These are phyloP conservation scores for Centropus bengalensis DNA, from an alignment of 2,113 vertebrate genomes.

Conservation along the genomic window DNA sequence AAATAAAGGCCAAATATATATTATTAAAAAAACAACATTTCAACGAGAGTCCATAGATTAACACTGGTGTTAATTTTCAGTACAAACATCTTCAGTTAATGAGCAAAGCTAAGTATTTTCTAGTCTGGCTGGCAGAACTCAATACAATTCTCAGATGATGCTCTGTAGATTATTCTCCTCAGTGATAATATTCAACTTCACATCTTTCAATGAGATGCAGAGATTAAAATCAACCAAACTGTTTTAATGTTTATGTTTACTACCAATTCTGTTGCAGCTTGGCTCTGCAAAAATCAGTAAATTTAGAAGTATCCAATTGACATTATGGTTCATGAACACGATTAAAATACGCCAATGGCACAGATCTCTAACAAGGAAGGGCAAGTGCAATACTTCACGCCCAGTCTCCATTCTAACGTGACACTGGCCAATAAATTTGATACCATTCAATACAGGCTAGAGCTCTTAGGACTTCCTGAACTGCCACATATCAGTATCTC, in stretches of 20 bases:
- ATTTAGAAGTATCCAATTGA: background rate
- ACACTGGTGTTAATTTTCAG: background rate
- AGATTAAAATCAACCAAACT: background rate
- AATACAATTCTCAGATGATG: background rate
- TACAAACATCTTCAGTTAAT: background rate
- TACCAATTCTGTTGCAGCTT: background rate
- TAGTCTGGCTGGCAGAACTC: background rate
- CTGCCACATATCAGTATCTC: background rate
- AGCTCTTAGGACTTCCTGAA: background rate
- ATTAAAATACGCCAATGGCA: background rate
- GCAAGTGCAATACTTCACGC: background rate
- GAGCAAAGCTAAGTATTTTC: background rate
- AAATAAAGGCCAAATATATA: background rate
- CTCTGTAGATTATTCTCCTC: background rate
- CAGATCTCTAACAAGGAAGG: background rate
- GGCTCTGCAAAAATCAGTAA: background rate
- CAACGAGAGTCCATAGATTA: background rate
- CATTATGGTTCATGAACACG: fast-evolving
- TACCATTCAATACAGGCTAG: background rate
- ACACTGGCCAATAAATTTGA: background rate
- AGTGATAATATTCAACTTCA: background rate
- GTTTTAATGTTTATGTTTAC: background rate
- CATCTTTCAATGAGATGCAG: background rate
- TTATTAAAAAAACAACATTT: background rate
- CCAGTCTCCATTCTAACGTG: background rate